Evolutionary conservation across 2,797 vertebrate species (phyloP).

Genomic region (Phalloptychus januarius): DNA sequence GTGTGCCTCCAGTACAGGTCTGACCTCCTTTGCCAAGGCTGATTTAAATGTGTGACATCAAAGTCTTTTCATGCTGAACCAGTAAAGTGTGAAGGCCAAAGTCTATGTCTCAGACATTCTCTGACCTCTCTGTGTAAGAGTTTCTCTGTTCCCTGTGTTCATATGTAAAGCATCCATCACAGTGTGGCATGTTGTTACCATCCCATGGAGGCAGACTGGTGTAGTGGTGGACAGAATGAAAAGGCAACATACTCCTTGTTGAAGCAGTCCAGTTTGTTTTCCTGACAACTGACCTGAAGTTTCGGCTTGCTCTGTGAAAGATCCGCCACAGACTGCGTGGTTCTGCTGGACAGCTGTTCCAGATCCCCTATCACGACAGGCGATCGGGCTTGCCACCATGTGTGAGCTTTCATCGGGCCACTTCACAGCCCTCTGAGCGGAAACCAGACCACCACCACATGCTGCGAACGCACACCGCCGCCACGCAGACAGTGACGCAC

Average conservation of each 20-base stretch:
- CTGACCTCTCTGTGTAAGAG: background rate
- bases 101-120: slow-evolving; percentile 1
- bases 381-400: slow-evolving; percentile 37
- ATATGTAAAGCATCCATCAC: background rate
- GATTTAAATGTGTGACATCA: slow-evolving; percentile 2
- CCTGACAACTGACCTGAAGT: slow-evolving; percentile 1
- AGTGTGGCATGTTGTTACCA: background rate
- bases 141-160: background rate
- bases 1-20: background rate
- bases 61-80: background rate
- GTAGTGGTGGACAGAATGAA: background rate
- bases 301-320: background rate
- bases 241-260: background rate
- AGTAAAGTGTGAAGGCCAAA: background rate
- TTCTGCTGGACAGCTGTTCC: slow-evolving; percentile 16
- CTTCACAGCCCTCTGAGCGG: slow-evolving; percentile 60
- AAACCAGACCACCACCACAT: slow-evolving; percentile 62
- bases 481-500: slow-evolving; percentile 45
- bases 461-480: slow-evolving; percentile 36
- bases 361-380: slow-evolving; percentile 34
- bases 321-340: background rate
- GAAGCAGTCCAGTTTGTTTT: background rate
- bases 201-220: background rate
- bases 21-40: background rate
- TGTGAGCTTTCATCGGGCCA: slow-evolving; percentile 64